Conservation (phyloP, 2,888 invertebrate species). For the Polyploca ridens region DNA sequence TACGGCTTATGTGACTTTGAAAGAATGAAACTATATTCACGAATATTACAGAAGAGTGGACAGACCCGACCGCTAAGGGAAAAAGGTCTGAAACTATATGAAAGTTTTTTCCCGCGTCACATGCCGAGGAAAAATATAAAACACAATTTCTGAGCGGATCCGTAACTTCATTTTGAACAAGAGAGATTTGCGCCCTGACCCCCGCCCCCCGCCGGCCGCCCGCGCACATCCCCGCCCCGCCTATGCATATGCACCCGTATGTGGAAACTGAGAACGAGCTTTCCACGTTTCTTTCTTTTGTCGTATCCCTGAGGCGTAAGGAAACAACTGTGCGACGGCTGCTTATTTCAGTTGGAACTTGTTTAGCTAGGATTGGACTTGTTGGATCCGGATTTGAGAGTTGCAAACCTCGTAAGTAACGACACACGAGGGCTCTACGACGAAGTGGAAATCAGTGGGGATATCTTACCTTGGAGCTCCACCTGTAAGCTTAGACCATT, state of each 20-base stretch:
- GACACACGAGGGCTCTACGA: slow-evolving; percentile 35
- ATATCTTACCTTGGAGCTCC: slow-evolving; percentile 33
- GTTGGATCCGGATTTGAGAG: slow-evolving; percentile 69
- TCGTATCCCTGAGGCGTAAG: slow-evolving; percentile 62
- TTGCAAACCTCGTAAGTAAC: slow-evolving; percentile 56
- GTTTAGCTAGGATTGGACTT: slow-evolving; percentile 71
- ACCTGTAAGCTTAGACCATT: slow-evolving; percentile 20
- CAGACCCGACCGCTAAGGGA: slow-evolving; percentile 39
- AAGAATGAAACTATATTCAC: slow-evolving; percentile 42
- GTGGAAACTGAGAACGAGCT: slow-evolving; percentile 48
- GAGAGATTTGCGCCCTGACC: slow-evolving; percentile 66
- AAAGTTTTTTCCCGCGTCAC: slow-evolving; percentile 68
- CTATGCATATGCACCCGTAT: slow-evolving; percentile 69
- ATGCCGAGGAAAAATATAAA: slow-evolving; percentile 69
- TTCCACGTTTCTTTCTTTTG: slow-evolving; percentile 64
- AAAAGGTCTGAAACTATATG: slow-evolving; percentile 58
- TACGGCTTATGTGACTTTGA: slow-evolving; percentile 32
- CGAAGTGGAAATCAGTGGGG: slow-evolving; percentile 49
- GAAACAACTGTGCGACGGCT: slow-evolving; percentile 69
- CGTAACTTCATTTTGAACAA: slow-evolving; percentile 77
- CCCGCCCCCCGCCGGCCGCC: slow-evolving; percentile 29
- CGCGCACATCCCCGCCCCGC: slow-evolving; percentile 28
- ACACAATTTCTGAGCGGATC: slow-evolving; percentile 72
- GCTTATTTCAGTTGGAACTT: slow-evolving; percentile 77
- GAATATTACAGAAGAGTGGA: slow-evolving; percentile 32